Conservation (phyloP, 2,113 vertebrate species). For the Perccottus glenii region DNA sequence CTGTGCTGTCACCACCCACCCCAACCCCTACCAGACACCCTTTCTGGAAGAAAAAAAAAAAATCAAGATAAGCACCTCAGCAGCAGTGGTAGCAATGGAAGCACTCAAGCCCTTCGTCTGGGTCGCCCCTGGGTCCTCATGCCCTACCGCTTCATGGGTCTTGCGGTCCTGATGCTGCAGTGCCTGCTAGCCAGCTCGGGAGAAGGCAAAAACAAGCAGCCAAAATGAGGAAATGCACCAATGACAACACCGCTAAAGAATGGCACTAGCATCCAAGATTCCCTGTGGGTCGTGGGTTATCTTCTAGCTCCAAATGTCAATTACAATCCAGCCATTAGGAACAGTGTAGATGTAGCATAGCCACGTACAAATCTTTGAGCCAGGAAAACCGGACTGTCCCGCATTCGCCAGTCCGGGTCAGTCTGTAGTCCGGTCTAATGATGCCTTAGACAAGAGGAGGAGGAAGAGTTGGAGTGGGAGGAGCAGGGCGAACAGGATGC, state of each 20-base stretch:
- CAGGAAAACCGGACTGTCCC: conserved; percentile 69
- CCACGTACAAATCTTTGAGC: conserved; percentile 57
- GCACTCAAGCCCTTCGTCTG: conserved; percentile 73
- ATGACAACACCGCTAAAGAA: conserved; percentile 60
- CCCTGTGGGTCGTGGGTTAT: conserved; percentile 28
- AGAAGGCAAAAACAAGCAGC: conserved; percentile 67
- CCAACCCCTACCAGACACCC: conserved; percentile 72
- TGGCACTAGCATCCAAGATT: conserved; percentile 63
- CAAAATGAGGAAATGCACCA: conserved; percentile 71
- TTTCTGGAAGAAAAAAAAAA: conserved; percentile 66
- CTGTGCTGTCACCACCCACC: conserved; percentile 72
- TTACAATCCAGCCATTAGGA: conserved; percentile 63
- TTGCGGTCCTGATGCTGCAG: conserved; percentile 83
- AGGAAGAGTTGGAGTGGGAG: conserved; percentile 75
- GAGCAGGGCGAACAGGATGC: conserved; percentile 72
- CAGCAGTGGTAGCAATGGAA: conserved; percentile 76
- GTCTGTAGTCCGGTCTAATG: conserved; percentile 77
- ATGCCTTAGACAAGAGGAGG: conserved; percentile 74
- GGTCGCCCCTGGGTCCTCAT: conserved; percentile 80
- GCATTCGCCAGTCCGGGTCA: conserved; percentile 62
- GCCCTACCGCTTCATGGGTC: conserved; percentile 78
- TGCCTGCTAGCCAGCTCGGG: conserved; percentile 78
- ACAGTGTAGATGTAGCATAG: conserved; percentile 61
- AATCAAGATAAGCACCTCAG: conserved; percentile 80
- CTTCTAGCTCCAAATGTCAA: conserved; percentile 40